Evolutionary conservation across 2,888 invertebrate species (phyloP), one percentile per base, ranked within the genome.

Genomic region (Operophtera brumata): DNA sequence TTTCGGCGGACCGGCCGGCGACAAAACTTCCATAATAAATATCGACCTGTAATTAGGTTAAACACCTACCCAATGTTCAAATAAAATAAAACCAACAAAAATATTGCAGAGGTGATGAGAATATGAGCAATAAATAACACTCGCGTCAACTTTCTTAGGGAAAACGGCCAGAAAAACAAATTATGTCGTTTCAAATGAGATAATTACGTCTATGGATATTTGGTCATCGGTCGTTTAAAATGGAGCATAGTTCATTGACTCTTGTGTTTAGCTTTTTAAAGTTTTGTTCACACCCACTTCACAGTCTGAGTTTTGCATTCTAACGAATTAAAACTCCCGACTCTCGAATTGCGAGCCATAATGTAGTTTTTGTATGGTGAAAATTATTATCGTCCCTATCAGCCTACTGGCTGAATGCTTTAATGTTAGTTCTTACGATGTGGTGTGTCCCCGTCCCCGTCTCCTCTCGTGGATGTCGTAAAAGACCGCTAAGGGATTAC

Each of bases 1-100:
- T 80, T 70, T 62, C 68, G 76, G 76, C 72, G 80, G 75, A 71
- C 65, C 68, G 45, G 66, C 72, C 71, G 73, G 70, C 68, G 65
- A 66, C 69, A 51, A 59, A 57, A 49, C 60, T 55, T 62, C 57
- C 59, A 69, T 72, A 71, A 69, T 71, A 54, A 69, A 71, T 70
- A 53, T 69, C 71, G 69, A 59, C 58, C 67, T 60, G 65, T 77
- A 71, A 71, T 71, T 66, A 52, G 45, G 45, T 48, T 56, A 32
- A 43, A 34, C 25, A 43, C 25, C n/a, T 2, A 50, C 14, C 13
- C 12, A 30, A 20, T 20, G 20, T 20, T 30, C 0, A 40, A 20
- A 35, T 46, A 49, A 30, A 49, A 49, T 32, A 36, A 40, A 36
- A 30, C 9, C 6, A 50, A 32, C 26, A 12, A 35, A 14, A 41